These are phyloP conservation scores for Hystrix cristata DNA, from an alignment of 2,113 vertebrate species.

Conservation along the genomic window DNA sequence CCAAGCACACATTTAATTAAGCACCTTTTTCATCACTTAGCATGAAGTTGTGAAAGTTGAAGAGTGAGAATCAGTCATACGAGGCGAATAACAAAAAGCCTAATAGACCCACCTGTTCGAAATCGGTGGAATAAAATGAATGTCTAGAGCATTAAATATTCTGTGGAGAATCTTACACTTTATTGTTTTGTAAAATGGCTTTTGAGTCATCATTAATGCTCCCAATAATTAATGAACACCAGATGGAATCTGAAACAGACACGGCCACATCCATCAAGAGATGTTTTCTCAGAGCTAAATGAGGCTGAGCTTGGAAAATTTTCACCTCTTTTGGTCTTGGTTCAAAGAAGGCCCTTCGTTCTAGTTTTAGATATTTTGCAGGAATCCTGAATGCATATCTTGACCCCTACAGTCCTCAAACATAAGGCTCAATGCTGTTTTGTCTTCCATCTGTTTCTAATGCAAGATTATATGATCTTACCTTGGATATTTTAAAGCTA, in stretches of 20 bases:
- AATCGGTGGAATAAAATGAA: slow-evolving; percentile 64
- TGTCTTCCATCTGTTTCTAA: background rate
- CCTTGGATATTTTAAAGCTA: background rate
- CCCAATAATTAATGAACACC: slow-evolving; percentile 80
- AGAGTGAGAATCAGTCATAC: slow-evolving; percentile 76
- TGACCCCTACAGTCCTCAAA: background rate
- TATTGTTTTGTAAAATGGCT: slow-evolving; percentile 74
- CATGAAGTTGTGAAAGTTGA: slow-evolving; percentile 73
- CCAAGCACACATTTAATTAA: slow-evolving; percentile 79
- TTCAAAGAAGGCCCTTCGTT: slow-evolving; percentile 5
- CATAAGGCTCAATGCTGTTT: background rate
- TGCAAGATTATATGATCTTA: background rate
- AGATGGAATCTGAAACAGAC: slow-evolving; percentile 75
- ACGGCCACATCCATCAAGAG: slow-evolving; percentile 55
- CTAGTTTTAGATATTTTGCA: slow-evolving; percentile 24
- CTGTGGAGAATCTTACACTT: slow-evolving; percentile 71
- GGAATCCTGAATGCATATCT: background rate
- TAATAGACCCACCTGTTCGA: slow-evolving; percentile 79
- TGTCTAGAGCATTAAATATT: slow-evolving; percentile 72
- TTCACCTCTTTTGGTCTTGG: slow-evolving; percentile 1
- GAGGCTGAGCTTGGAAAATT: slow-evolving; percentile 61
- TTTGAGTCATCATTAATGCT: slow-evolving; percentile 75
- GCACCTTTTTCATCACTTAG: slow-evolving; percentile 79
- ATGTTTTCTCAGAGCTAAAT: slow-evolving; percentile 69
- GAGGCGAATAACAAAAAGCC: slow-evolving; percentile 71